Base-by-base conservation (phyloP, 2,888 invertebrate species). In the Conomelus anceps region DNA sequence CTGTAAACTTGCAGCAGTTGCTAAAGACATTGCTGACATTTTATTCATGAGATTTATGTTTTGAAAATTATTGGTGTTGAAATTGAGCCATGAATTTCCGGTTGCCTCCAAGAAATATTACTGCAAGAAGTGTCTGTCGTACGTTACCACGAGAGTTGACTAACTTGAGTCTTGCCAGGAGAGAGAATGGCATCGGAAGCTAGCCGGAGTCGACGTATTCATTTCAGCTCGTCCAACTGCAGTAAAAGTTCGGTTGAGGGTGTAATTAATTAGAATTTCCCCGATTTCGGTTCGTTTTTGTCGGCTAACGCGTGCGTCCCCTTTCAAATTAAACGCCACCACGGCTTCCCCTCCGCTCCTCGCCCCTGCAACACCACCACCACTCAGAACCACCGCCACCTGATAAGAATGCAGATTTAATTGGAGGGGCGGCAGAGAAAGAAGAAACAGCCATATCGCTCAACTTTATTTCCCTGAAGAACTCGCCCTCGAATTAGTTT, bases 251-350 rank as follows among this genome's bases (percentile, higher is more conserved):
- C 85, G 84, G 84, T 88, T 88, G 23, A 88, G 88, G 84, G 85
- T 84, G 88, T 88, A 88, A 88, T 88, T 88, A 88, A 88, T 88
- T 84, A 88, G 84, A 88, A 85, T 88, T 84, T 24, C 88, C 84
- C 84, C 84, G 88, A 84, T 88, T 88, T 88, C 26, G 84, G 26
- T 85, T 85, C 84, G 88, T 84, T 88, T 88, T 84, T 88, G 88
- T 86, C 86, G 26, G n/a, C 24, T 86, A 86, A 86, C 86, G 34
- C 34, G 34, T n/a, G 86, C 86, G 24, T 24, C 29, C 29, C 29
- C 22, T 24, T 86, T 86, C 29, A 86, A 86, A 86, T 86, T 86
- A 86, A 86, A 86, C 86, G 86, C 24, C 26, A 86, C 86, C 86
- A 24, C 86, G 23, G 86, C 24, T 22, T 26, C 17, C 26, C 29